Percentiles rank a stretch among this genome's conserved stretches.
Conservation (phyloP, 2,113 vertebrate species). For the Gopherus flavomarginatus region DNA sequence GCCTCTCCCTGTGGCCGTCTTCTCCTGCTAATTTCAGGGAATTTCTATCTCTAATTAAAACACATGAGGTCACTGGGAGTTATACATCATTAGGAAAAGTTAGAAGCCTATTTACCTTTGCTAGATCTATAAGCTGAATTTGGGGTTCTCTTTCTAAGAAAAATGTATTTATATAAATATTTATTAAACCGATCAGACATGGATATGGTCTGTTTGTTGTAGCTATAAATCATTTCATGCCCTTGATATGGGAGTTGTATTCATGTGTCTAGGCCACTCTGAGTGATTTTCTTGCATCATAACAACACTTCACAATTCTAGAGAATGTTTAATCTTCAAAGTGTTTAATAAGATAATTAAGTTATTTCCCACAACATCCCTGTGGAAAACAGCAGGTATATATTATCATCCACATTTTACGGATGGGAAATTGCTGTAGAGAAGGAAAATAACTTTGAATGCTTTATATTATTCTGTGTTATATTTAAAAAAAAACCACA, state of each 20-base stretch:
- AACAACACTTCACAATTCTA: background rate
- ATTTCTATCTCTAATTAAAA: background rate
- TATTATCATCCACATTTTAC: background rate
- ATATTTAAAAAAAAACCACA: rapidly evolving
- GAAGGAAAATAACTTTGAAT: background rate
- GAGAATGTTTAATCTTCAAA: background rate
- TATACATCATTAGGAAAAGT: background rate
- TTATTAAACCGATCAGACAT: background rate
- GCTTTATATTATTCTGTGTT: background rate
- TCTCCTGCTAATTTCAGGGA: background rate
- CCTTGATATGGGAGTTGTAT: background rate
- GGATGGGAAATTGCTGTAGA: background rate
- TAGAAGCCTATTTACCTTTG: background rate
- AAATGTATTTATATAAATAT: background rate
- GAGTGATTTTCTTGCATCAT: background rate
- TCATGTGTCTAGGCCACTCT: background rate
- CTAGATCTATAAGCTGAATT: background rate
- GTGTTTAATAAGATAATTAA: background rate
- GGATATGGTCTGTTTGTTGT: background rate
- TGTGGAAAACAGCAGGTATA: background rate
- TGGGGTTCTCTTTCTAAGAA: background rate
- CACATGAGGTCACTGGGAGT: background rate
- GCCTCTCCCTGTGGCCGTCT: background rate
- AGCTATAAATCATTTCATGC: background rate
- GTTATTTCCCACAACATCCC: background rate